Conservation (phyloP, 2,888 invertebrate species). For the Auanema freiburgensis region DNA sequence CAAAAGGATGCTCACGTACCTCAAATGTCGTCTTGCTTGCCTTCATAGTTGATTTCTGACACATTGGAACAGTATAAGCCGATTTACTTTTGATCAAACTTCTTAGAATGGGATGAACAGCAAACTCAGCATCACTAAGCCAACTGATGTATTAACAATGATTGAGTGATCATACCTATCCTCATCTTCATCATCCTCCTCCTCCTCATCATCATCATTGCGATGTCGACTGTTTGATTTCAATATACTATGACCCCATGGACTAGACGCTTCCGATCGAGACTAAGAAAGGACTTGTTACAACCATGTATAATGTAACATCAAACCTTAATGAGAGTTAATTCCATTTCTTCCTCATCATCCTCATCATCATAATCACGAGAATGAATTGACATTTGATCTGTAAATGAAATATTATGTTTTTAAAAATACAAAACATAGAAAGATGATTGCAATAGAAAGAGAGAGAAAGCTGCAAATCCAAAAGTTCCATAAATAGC, state of each 20-base stretch:
- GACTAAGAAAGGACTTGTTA: slow-evolving; percentile 10
- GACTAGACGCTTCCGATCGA: slow-evolving; percentile 21
- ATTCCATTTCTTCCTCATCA: no score
- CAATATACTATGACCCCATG: slow-evolving; percentile 12
- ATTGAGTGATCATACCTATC: neutral
- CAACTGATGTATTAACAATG: no score
- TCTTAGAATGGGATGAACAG: slow-evolving; percentile 39
- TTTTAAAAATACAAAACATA: no score
- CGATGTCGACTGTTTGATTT: no score
- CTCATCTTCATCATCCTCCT: slow-evolving; percentile 11
- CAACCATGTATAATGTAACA: no score
- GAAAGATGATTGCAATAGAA: no score
- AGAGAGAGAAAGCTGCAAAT: no score
- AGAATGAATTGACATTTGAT: no score
- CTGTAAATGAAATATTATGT: no score
- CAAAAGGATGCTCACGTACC: slow-evolving; percentile 13
- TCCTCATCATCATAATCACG: no score
- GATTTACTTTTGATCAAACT: slow-evolving; percentile 45
- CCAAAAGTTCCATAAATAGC: no score
- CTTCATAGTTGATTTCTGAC: slow-evolving; percentile 26
- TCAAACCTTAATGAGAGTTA: no score
- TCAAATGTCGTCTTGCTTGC: slow-evolving; percentile 43
- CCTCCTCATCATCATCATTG: slow-evolving; percentile 4
- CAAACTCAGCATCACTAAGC: slow-evolving; percentile 31
- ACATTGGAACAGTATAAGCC: slow-evolving; percentile 34